Evolutionary conservation across 1,140 invertebrate genomes (phyloP).

Genomic region (Leptinotarsa texana): DNA sequence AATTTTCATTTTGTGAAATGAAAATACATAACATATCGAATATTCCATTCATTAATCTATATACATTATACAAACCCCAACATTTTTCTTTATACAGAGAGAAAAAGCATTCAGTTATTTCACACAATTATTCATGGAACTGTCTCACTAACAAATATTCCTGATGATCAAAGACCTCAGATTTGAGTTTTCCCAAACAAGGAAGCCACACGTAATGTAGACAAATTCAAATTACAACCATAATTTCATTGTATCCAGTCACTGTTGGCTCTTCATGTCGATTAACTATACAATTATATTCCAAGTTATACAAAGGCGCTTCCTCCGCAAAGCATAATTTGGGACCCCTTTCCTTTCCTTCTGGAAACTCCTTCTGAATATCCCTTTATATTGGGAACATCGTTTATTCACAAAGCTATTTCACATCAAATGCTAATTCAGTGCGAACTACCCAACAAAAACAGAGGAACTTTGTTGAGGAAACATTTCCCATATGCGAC

Average conservation of each 20-base stretch:
- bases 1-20: too few relatives aligned
- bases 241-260: background rate
- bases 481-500: background rate
- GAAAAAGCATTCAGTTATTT: background rate
- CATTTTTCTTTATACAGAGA: background rate
- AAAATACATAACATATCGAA: too few relatives aligned
- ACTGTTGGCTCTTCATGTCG: slow-evolving; percentile 11
- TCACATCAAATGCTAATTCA: slow-evolving; percentile 9
- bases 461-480: background rate
- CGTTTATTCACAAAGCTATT: slow-evolving; percentile 20
- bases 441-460: background rate
- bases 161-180: background rate
- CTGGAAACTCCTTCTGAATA: slow-evolving; percentile 17
- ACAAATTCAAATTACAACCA: background rate
- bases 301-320: slow-evolving; percentile 20
- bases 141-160: background rate
- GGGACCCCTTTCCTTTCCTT: slow-evolving; percentile 9
- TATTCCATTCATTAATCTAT: too few relatives aligned
- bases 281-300: slow-evolving; percentile 18
- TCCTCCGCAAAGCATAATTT: slow-evolving; percentile 15
- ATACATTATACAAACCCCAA: too few relatives aligned
- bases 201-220: background rate
- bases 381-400: slow-evolving; percentile 12
- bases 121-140: background rate
- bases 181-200: background rate